Evolutionary conservation across 2,797 vertebrate genomes (phyloP).

Genomic region (Phoeniculus purpureus): DNA sequence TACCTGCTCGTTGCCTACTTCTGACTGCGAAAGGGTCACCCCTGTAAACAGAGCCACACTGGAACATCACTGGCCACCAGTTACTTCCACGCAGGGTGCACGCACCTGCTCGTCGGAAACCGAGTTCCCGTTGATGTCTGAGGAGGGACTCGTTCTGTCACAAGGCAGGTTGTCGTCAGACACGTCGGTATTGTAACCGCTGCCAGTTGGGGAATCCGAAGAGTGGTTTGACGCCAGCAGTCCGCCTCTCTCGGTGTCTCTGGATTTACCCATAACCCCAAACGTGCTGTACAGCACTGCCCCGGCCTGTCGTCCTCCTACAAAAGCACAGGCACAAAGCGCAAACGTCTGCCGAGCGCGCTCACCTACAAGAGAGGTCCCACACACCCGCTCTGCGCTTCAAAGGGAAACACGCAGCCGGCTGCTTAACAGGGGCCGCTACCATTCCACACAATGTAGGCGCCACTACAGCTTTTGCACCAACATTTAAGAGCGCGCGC

Average conservation of each 20-base stretch:
- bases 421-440: neutral
- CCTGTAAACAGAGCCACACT: too few relatives aligned
- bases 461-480: neutral
- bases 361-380: neutral
- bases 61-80: neutral
- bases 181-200: slow-evolving; percentile 96
- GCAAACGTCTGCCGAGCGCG: neutral
- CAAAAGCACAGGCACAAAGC: neutral
- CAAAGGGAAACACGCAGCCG: neutral
- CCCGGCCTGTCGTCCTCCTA: slow-evolving; percentile 95
- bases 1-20: too few relatives aligned
- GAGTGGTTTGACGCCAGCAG: slow-evolving; percentile 91
- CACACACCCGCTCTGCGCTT: neutral
- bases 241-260: slow-evolving; percentile 81
- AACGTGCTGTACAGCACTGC: slow-evolving; percentile 91
- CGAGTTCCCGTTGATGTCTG: slow-evolving; percentile 85
- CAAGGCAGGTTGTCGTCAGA: slow-evolving; percentile 94
- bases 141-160: slow-evolving; percentile 86
- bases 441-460: neutral
- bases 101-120: slow-evolving; percentile 95
- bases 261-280: slow-evolving; percentile 88
- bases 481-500: neutral
- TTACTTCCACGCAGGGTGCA: neutral
- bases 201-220: slow-evolving; percentile 95
- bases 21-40: neutral